Base-by-base conservation (phyloP, 2,888 invertebrate genomes). In the Tetanocera ferruginea region DNA sequence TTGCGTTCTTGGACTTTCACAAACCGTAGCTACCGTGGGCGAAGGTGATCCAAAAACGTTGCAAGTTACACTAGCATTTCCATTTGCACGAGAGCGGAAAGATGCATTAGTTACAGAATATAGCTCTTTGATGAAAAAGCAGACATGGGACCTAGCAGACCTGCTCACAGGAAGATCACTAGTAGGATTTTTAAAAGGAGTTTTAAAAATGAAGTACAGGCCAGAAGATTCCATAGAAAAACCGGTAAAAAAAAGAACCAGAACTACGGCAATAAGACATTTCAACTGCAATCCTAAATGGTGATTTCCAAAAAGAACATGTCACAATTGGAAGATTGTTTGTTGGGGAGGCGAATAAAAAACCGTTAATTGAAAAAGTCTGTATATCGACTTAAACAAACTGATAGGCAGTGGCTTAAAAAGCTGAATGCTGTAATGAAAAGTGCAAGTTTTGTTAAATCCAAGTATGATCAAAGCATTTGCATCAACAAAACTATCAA, bases 181-280 rank as follows among this genome's bases (percentile, higher is more conserved):
- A 17, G 19, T 64, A 11, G 64, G 64, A 17, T 64, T 28, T n/a
- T n/a, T n/a, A n/a, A 64, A 55, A n/a, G 8, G 55, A n/a, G 55
- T 55, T 5, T n/a, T 55, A 55, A 55, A 55, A 55, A 14, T 74
- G 3, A 76, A 78, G 49, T 76, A 62, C 43, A 23, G 64, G 37
- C 31, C 72, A 43, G 72, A 72, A n/a, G 72, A 67, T n/a, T 57
- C n/a, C 23, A 19, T 71, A 11, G 76, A 72, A 49, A 71, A 67
- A 34, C 25, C n/a, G n/a, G 76, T 37, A 74, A 74, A 70, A 73
- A 67, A 5, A 77, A 34, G 64, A 75, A 19, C 14, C 75, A 11
- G 23, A 75, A 34, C 14, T 80, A 8, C 72, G 34, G n/a, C 76
- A 81, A 23, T 51, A 79, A 5, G 81, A 81, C 57, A 77, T 79